Percentiles rank a stretch among this genome's conserved stretches.
These are phyloP conservation scores for Actinemys pallida DNA, from an alignment of 2,113 vertebrate species.

Conservation along the genomic window DNA sequence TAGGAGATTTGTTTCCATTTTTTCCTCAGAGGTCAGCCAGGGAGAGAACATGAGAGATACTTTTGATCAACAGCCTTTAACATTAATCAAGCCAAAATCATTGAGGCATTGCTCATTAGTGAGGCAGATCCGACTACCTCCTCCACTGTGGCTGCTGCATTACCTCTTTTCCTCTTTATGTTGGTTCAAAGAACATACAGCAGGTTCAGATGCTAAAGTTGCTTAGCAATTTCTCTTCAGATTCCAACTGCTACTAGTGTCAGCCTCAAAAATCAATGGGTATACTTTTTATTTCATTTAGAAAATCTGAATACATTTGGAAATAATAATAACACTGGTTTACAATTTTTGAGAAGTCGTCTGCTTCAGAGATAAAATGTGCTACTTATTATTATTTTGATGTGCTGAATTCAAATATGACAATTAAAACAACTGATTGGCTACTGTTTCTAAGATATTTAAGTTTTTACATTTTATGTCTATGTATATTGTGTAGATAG, in stretches of 20 bases:
- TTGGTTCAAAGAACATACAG: background rate
- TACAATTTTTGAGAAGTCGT: too few relatives aligned
- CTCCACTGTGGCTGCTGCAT: background rate
- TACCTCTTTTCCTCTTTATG: background rate
- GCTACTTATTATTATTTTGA: too few relatives aligned
- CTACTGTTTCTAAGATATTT: too few relatives aligned
- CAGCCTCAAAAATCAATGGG: background rate
- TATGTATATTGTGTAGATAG: too few relatives aligned
- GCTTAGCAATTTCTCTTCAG: background rate
- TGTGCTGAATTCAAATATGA: too few relatives aligned
- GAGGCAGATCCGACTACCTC: background rate
- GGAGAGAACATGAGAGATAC: background rate
- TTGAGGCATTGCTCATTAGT: background rate
- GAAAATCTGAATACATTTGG: background rate
- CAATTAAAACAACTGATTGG: too few relatives aligned
- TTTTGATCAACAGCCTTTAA: conserved; percentile 34
- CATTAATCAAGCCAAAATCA: conserved; percentile 39
- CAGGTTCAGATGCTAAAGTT: background rate
- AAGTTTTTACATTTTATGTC: too few relatives aligned
- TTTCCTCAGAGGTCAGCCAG: background rate
- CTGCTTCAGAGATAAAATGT: too few relatives aligned
- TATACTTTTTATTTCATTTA: conserved; percentile 20
- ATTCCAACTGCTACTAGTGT: background rate
- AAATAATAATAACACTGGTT: background rate
- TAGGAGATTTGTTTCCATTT: background rate